Percentiles rank a stretch among this genome's conserved stretches.
These are phyloP conservation scores for Climacteris rufus DNA, from an alignment of 2,113 vertebrate genomes.

Conservation along the genomic window DNA sequence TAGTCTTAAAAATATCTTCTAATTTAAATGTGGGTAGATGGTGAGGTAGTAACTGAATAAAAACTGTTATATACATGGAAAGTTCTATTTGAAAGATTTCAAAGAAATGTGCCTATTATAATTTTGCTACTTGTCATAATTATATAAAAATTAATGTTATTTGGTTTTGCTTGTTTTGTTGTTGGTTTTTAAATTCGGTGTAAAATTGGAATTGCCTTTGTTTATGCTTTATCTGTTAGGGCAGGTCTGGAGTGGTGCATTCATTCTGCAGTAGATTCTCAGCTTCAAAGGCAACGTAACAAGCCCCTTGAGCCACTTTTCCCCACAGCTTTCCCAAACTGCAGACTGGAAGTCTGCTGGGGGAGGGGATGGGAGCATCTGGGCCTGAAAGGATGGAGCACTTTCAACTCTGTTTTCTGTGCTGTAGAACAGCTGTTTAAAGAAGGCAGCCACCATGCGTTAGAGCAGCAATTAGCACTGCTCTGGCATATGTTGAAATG, in stretches of 20 bases:
- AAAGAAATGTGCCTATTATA: neutral
- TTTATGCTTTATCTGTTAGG: neutral
- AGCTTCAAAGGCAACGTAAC: conserved; percentile 31
- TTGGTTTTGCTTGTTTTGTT: neutral
- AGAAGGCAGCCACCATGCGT: neutral
- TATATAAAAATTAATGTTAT: neutral
- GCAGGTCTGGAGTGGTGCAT: neutral
- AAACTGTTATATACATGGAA: neutral
- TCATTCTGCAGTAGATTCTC: neutral
- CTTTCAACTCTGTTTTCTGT: conserved; percentile 26
- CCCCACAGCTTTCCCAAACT: neutral
- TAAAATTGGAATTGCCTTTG: neutral
- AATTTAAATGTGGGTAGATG: neutral
- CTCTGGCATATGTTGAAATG: conserved; percentile 10
- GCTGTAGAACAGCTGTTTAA: conserved; percentile 35
- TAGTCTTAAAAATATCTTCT: neutral
- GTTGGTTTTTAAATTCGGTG: neutral
- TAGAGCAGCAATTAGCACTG: conserved; percentile 5
- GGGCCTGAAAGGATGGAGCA: conserved; percentile 9
- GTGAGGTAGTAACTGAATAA: neutral
- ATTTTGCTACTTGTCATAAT: neutral
- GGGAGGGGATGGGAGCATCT: conserved; percentile 22
- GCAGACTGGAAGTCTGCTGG: conserved; percentile 5
- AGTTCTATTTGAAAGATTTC: neutral
- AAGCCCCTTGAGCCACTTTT: neutral